Evolutionary conservation across 1,140 invertebrate species (phyloP), one percentile per base, ranked within the genome.

Genomic region (Zaprionus tsacasi): DNA sequence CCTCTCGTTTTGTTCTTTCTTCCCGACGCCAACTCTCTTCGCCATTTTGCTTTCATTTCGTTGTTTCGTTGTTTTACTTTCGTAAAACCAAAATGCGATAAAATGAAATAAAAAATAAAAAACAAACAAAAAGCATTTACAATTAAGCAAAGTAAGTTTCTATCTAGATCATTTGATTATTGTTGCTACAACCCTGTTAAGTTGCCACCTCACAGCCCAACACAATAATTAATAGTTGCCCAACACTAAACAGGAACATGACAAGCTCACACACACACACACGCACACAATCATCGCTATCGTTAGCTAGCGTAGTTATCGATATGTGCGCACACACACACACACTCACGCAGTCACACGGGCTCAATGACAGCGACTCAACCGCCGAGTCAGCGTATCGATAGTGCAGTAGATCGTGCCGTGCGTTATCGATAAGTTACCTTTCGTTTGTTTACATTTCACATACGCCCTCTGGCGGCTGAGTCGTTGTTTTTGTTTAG

Each of bases 131-230:
- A 80, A 88, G 83, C 83, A 88, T 88, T 88, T 88, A 88, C 83
- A 88, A 89, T 89, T 88, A 89, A 89, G 83, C 83, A 88, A 88
- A 88, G 83, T 88, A 88, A 88, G 83, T 88, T 80, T 57, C 21
- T 43, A 17, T 65, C n/a, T 52, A 33, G 58, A 83, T 81, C 76
- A 78, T 86, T 89, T 72, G 73, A 55, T 76, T 70, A 55, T 76
- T 70, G 57, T 70, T 68, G 83, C 85, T 88, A 82, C 58, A 30
- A 45, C 43, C 55, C 33, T 25, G 55, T 66, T 66, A 35, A 57
- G 54, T 66, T 66, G 35, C 52, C 2, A 25, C 45, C 38, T 38
- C 52, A 48, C 21, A 21, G 2, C 15, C 4, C 15, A 12, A 61
- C 30, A 1, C 8, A n/a, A 5, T 30, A 30, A 30, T 30, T 43